A percentile compares a stretch with the other conserved stretches of the same genome.
phyloP scores from a whole-genome alignment of 2,113 vertebrate species.

The Callocephalon fimbriatum region DNA sequence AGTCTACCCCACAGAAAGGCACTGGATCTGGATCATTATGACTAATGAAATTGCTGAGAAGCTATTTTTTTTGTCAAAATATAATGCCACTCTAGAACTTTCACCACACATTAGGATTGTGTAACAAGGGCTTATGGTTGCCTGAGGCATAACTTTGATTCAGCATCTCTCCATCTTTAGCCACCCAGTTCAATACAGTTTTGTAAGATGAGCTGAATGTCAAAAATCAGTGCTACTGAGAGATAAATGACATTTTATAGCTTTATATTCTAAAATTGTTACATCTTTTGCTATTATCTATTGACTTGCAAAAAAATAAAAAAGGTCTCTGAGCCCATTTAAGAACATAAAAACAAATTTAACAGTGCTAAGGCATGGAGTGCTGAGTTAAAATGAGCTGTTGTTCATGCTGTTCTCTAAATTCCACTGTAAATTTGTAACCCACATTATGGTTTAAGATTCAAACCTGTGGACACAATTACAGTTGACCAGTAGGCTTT shows the following conservation, averaged over 20 bases:
- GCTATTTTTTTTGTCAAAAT: constrained; percentile 57
- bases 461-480: constrained; percentile 70
- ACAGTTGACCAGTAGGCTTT: constrained; percentile 64
- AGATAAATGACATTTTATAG: constrained; percentile 1
- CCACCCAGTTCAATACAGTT: constrained; percentile 33
- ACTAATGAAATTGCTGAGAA: constrained; percentile 64
- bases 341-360: constrained; percentile 14
- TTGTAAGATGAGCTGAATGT: constrained; percentile 38
- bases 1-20: constrained; percentile 59
- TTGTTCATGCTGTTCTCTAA: not conserved
- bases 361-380: not conserved
- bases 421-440: constrained; percentile 47
- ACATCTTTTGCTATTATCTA: not conserved
- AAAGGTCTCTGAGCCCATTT: constrained; percentile 14
- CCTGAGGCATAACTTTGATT: constrained; percentile 69
- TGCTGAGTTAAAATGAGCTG: not conserved
- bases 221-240: constrained; percentile 31
- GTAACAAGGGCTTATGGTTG: constrained; percentile 51
- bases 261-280: constrained; percentile 22
- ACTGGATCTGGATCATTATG: constrained; percentile 63
- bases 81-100: constrained; percentile 64
- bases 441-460: constrained; percentile 38
- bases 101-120: constrained; percentile 26
- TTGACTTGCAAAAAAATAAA: constrained; percentile 4
- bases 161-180: constrained; percentile 44